Evolutionary conservation across 2,113 vertebrate genomes (phyloP).

Genomic region (Edolisoma coerulescens): DNA sequence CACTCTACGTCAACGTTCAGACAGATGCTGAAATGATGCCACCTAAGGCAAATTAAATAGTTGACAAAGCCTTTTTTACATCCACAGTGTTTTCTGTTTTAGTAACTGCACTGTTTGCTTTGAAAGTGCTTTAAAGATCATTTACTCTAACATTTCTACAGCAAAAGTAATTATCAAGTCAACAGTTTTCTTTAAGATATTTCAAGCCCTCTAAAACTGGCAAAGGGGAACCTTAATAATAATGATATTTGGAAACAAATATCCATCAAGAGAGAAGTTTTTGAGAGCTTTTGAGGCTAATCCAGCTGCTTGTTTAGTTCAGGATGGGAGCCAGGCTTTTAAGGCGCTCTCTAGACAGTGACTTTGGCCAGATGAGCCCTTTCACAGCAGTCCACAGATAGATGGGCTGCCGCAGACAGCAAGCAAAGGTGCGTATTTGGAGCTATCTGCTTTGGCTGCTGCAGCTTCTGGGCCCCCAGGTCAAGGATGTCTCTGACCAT

Average conservation of each 20-base stretch:
- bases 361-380: background rate
- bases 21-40: slow-evolving; percentile 29
- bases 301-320: background rate
- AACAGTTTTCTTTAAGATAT: background rate
- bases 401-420: background rate
- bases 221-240: background rate
- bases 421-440: background rate
- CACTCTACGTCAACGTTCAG: background rate
- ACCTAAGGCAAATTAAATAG: slow-evolving; percentile 20
- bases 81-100: background rate
- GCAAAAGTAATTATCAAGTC: background rate
- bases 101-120: background rate
- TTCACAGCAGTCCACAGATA: background rate
- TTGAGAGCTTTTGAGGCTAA: background rate
- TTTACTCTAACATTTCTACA: slow-evolving; percentile 1
- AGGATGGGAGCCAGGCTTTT: background rate
- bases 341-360: background rate
- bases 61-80: background rate
- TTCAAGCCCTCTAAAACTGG: background rate
- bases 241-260: background rate
- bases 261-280: background rate
- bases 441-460: background rate
- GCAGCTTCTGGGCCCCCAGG: background rate
- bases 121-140: background rate
- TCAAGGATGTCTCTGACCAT: rapidly evolving